Percentiles rank a stretch among this genome's conserved stretches.
phyloP scores from a whole-genome alignment of 2,888 invertebrate genomes.

The Tetragonula carbonaria region DNA sequence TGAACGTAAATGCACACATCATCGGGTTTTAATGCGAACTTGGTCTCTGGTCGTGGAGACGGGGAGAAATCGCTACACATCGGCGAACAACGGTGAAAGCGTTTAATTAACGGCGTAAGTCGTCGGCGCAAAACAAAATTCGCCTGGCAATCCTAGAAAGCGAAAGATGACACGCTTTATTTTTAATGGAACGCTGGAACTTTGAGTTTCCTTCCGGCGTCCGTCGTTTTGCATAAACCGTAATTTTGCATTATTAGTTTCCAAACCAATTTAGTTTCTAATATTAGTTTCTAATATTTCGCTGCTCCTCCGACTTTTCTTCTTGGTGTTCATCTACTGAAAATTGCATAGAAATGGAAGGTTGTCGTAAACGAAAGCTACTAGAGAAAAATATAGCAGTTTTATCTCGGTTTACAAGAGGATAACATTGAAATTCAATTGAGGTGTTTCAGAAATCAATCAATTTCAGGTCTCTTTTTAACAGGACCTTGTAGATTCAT shows the following conservation, averaged over 20 bases:
- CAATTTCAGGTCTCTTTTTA: too few relatives aligned
- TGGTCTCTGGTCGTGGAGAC: conserved; percentile 26
- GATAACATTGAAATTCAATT: neutral
- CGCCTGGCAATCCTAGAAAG: conserved; percentile 53
- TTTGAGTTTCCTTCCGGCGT: conserved; percentile 40
- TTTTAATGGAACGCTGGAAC: conserved; percentile 44
- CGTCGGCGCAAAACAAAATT: conserved; percentile 52
- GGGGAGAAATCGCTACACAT: conserved; percentile 60
- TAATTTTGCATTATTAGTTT: conserved; percentile 27
- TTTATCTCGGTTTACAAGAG: neutral
- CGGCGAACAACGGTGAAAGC: conserved; percentile 61
- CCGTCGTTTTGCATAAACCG: conserved; percentile 18
- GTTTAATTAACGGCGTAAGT: conserved; percentile 55
- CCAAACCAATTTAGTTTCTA: neutral
- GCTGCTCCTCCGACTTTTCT: neutral
- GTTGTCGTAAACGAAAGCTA: neutral
- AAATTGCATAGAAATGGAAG: neutral
- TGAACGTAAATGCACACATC: conserved; percentile 23
- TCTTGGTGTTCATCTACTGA: neutral
- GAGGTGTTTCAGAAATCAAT: neutral
- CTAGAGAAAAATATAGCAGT: neutral
- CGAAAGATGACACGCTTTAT: conserved; percentile 61
- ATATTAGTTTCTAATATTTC: neutral
- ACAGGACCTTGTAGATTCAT: too few relatives aligned
- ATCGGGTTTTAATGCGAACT: conserved; percentile 27